Conservation (phyloP, 1,140 invertebrate species). For the Acyrthosiphon pisum region DNA sequence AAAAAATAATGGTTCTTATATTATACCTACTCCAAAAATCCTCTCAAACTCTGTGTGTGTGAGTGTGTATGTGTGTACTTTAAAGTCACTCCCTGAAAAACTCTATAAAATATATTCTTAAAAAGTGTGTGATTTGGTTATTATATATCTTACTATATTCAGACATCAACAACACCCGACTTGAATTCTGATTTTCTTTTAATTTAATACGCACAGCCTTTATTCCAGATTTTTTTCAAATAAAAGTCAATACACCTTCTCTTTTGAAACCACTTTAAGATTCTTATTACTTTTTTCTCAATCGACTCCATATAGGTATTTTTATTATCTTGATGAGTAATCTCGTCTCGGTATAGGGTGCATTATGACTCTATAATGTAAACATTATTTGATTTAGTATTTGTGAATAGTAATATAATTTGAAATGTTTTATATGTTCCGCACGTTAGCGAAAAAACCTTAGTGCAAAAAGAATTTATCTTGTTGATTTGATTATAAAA, state of each 20-base stretch:
- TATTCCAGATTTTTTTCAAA: not conserved
- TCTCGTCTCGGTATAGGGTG: not conserved
- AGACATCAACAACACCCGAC: not conserved
- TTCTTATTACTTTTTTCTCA: conserved; percentile 1
- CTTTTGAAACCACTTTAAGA: not conserved
- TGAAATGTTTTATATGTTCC: not conserved
- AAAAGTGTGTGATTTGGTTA: not conserved
- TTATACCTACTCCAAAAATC: not conserved
- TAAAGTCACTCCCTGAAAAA: not conserved
- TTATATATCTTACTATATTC: not conserved
- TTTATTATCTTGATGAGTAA: not conserved
- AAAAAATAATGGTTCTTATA: conserved; percentile 18
- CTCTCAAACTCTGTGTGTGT: not conserved
- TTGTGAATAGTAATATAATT: not conserved
- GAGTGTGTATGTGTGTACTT: too few species aligned
- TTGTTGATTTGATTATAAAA: not conserved
- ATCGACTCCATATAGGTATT: not conserved
- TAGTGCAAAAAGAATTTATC: not conserved
- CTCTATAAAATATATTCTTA: not conserved
- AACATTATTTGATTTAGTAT: not conserved
- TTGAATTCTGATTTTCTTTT: conserved; percentile 10
- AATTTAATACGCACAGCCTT: not conserved
- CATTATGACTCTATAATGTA: not conserved
- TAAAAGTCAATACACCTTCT: not conserved
- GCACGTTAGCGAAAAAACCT: not conserved